Evolutionary conservation across 2,888 invertebrate species (phyloP), one percentile per base, ranked within the genome.

Genomic region (Machimus atricapillus): DNA sequence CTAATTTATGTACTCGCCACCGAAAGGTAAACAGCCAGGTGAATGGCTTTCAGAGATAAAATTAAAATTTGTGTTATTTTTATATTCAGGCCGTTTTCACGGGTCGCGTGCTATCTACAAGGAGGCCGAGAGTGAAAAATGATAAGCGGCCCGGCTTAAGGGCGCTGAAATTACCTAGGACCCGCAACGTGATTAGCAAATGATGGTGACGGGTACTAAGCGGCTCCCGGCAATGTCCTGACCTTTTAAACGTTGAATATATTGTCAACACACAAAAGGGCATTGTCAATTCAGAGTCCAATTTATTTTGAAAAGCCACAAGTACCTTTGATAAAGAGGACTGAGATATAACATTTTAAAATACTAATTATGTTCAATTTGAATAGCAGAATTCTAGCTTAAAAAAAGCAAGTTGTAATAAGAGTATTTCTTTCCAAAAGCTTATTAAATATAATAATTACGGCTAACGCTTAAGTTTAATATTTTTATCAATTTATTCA

Each of bases 41-140:
- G 86, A 77, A 86, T 86, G 85, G 86, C 76, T 86, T 31, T 34
- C 34, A 23, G 76, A 86, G 77, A 86, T 86, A 86, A 86, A 86
- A 86, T 86, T 86, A 77, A 86, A 86, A 86, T 86, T 86, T 86
- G 40, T 56, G 76, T 86, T 77, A 77, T 77, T 86, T 86, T 77
- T 77, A 56, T 56, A 56, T 86, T 86, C 52, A 58, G 82, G 46
- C 40, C 40, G 40, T 52, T 66, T 83, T 83, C 37, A 66, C 66
- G 66, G 66, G 66, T 23, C 66, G 66, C 52, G 19, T 16, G 31
- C 40, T 37, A 40, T 77, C 37, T 77, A 19, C 77, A 40, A 40
- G 77, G 19, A 40, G 77, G 19, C 7, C 34, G 12, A 12, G 77
- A 37, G 40, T 77, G 77, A 77, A 40, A 77, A 77, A 77, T 77